phyloP scores from a whole-genome alignment of 1,140 invertebrate genomes.

The Musca domestica region DNA sequence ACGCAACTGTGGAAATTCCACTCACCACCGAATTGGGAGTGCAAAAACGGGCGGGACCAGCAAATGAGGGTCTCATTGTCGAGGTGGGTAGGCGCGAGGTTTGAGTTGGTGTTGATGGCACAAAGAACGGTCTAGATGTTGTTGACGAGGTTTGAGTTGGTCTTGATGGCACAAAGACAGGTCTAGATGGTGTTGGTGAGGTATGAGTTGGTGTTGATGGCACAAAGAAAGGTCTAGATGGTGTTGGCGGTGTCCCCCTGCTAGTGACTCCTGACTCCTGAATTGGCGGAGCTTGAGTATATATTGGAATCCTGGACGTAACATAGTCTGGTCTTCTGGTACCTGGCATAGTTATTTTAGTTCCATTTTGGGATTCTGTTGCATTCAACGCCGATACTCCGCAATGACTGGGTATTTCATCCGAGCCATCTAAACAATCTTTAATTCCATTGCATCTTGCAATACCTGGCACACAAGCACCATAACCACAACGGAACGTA shows the following conservation, averaged over 20 bases:
- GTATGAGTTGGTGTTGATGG: neutral
- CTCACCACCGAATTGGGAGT: constrained; percentile 28
- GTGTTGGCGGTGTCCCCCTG: no score
- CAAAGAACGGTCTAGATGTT: neutral
- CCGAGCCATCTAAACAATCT: constrained; percentile 69
- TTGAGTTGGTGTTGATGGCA: neutral
- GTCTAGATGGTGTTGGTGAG: neutral
- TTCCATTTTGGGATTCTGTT: neutral
- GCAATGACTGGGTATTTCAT: constrained; percentile 52
- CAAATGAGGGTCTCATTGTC: neutral
- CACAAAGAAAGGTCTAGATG: neutral
- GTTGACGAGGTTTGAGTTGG: no score
- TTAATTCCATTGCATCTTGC: constrained; percentile 59
- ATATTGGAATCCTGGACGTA: neutral
- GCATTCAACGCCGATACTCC: constrained; percentile 16
- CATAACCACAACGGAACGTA: constrained; percentile 61
- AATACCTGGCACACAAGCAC: constrained; percentile 60
- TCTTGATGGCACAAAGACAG: neutral
- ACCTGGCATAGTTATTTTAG: neutral
- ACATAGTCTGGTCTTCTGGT: neutral
- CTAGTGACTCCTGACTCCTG: no score
- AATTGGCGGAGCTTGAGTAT: no score
- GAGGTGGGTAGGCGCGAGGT: neutral
- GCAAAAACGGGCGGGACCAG: constrained; percentile 8
- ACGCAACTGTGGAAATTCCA: constrained; percentile 28